Base-by-base conservation (phyloP, 2,113 vertebrate genomes). In the Pterocles burchelli region DNA sequence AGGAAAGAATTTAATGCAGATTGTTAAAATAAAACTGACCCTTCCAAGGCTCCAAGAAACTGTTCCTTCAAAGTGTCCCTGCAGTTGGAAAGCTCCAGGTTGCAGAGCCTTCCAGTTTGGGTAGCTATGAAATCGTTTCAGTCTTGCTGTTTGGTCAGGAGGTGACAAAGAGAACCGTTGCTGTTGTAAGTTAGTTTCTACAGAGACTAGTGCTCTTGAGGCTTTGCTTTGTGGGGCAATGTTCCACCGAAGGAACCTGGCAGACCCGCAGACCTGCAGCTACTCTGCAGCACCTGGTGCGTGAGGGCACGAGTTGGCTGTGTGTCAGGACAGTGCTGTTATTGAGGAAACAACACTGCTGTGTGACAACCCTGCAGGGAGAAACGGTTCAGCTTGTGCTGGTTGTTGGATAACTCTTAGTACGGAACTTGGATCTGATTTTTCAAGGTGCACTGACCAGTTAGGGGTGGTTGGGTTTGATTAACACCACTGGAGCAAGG, bases 131-230 rank as follows among this genome's bases (percentile, higher is more conserved):
- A 48, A 7, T 2, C n/a, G 36, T 24, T 46, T 41, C 43, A 58
- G 7, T 6, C 18, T 31, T 57, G 1, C 70, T 68, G 1, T 9
- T 63, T 36, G 43, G 5, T 46, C 58, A 29, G 49, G 41, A 70
- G 26, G 6, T 6, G 6, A 11, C 26, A 3, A 3, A 21, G 54
- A 43, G 41, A 46, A 2, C 22, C 0, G 1, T 6, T 62, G 51
- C 33, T 73, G 28, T 13, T 20, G 17, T 10, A n/a, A 33, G 4
- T 4, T 4, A 41, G 26, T 2, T 57, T 72, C 57, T 68, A 4
- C 59, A 62, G 80, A 25, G 51, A 25, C 17, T 1, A 19, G n/a
- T 29, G 62, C 45, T 65, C 20, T 67, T 61, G n/a, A n/a, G n/a
- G 34, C 70, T 90, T 20, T 46, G 71, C 65, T 46, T 22, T 22